phyloP scores from a whole-genome alignment of 2,888 invertebrate genomes.

The Drosophila nigritarsus region DNA sequence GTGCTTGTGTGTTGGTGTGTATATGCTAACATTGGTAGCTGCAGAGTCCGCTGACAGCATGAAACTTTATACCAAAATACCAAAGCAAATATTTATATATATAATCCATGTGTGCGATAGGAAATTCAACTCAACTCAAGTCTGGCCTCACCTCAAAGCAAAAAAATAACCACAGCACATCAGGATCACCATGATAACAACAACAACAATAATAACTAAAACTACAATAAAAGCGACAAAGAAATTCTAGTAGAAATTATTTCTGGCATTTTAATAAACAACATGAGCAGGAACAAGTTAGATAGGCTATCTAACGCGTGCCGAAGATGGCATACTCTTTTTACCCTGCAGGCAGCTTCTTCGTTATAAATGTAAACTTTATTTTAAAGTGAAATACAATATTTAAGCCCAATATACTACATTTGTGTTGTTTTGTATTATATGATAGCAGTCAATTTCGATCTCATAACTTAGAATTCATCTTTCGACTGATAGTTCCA shows the following conservation, averaged over 20 bases:
- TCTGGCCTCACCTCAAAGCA: conserved; percentile 51
- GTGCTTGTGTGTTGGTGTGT: conserved; percentile 15
- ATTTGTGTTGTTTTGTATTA: neutral
- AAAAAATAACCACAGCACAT: conserved; percentile 27
- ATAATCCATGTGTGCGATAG: conserved; percentile 60
- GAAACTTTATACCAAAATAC: conserved; percentile 72
- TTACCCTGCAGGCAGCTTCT: neutral
- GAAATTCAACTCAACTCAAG: conserved; percentile 36
- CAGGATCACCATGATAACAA: conserved; percentile 10
- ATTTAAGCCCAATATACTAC: neutral
- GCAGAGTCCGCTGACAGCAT: conserved; percentile 54
- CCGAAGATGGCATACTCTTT: neutral
- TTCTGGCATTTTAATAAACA: conserved; percentile 76
- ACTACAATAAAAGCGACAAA: conserved; percentile 29
- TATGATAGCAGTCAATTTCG: neutral
- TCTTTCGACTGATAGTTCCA: too few relatives aligned
- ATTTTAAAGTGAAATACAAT: neutral
- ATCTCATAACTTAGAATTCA: neutral
- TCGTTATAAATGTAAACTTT: neutral
- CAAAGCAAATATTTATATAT: conserved; percentile 73
- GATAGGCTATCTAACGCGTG: neutral
- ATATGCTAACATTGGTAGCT: conserved; percentile 48
- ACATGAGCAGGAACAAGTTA: conserved; percentile 28
- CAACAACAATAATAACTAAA: conserved; percentile 22
- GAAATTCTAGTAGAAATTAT: conserved; percentile 67